Base-by-base conservation (phyloP, 2,113 vertebrate species). In the Hipposideros armiger region DNA sequence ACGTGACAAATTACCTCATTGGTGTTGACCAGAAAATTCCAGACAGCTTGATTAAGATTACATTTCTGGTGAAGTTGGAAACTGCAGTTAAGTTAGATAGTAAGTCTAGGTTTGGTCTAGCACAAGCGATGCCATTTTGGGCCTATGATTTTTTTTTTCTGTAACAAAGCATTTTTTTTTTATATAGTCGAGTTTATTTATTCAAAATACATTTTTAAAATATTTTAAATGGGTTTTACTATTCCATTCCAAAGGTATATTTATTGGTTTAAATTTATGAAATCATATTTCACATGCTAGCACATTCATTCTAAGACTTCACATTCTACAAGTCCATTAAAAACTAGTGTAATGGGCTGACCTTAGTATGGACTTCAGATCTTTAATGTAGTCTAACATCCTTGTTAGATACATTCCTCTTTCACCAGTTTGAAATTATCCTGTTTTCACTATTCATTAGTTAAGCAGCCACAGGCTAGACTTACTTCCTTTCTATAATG, bases 401-500 rank as follows among this genome's bases (percentile, higher is more conserved):
- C 32, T 50, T 54, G 50, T 45, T 77, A 42, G 17, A 70, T 56
- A 22, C 42, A 45, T 66, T 67, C 89, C 87, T 83, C 95, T 91
- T 81, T 78, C 82, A 80, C 58, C 74, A 40, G 19, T 58, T 93
- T 81, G 66, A 76, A 91, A 91, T 87, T 52, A 76, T 52, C 77
- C 86, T 20, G n/a, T 88, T 95, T 93, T 92, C 28, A 4, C 56
- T 91, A 14, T 50, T 93, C 77, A 84, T 73, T 80, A 84, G 58
- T 42, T 85, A 52, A 96, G 80, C 74, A 96, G 94, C 77, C 91
- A 82, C 45, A 72, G 82, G 74, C 64, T 82, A 92, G 62, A 85
- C 86, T 97, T 73, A 56, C n/a, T 93, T 97, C 86, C 83, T 66
- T 70, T 94, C 83, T 45, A 2, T 69, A 93, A 89, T 16, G 72